phyloP scores from a whole-genome alignment of 2,113 vertebrate species.

The Ivindomyrus marchei region DNA sequence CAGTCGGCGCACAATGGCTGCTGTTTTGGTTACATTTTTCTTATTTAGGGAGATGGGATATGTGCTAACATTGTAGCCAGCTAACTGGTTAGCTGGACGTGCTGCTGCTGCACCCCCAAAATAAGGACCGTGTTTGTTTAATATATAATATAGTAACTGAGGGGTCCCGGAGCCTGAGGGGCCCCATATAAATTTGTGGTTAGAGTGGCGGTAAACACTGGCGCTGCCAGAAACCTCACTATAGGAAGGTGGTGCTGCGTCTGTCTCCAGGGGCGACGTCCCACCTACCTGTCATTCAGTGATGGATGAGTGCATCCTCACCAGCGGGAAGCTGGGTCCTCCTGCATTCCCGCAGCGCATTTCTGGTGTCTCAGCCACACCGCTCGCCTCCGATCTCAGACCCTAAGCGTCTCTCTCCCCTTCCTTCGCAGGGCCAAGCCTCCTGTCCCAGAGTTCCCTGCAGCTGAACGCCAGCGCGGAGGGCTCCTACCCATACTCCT shows the following conservation, averaged over 20 bases:
- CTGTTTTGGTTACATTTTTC: neutral
- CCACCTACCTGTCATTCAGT: neutral
- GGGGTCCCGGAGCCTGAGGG: neutral
- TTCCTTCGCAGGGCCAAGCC: constrained; percentile 76
- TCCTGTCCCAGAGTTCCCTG: constrained; percentile 91
- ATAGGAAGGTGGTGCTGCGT: neutral
- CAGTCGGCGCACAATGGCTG: neutral
- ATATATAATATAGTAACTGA: neutral
- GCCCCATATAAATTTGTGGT: neutral
- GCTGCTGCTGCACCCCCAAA: neutral
- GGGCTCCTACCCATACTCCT: constrained; percentile 83
- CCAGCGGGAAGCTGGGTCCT: neutral
- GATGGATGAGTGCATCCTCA: neutral
- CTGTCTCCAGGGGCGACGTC: neutral
- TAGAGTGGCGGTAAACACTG: neutral
- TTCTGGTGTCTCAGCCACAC: neutral
- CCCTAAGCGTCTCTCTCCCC: neutral
- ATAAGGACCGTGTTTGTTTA: neutral
- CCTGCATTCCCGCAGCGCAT: neutral
- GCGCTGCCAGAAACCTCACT: neutral
- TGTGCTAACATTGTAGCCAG: neutral
- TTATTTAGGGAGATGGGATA: neutral
- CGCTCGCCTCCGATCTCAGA: neutral
- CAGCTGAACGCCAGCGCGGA: constrained; percentile 94
- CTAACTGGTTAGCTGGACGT: neutral